Evolutionary conservation across 2,888 invertebrate species (phyloP), one percentile per base, ranked within the genome.

Genomic region (Clostera curtula): DNA sequence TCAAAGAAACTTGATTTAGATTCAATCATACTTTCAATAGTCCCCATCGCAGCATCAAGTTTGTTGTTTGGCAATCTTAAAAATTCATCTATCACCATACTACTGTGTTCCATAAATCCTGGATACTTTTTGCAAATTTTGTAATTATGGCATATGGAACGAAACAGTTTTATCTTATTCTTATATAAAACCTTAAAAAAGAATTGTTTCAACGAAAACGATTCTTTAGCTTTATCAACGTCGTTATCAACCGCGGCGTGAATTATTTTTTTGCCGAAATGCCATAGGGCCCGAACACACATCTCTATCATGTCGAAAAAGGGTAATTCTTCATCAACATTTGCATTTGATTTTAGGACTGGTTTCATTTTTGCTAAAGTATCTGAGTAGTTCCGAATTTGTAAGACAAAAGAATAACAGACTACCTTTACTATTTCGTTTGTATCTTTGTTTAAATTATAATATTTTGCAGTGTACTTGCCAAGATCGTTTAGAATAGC

Each of bases 61-160:
- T 53, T 46, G 0, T 19, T 5, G 8, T 59, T 48, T 2, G 51
- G 16, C 3, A 67, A 32, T 15, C 40, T 47, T n/a, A 62, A 10
- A 15, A 65, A 9, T 17, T 52, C 50, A 4, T 30, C 45, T 4
- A 63, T 13, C 2, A 66, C 31, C 14, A 59, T 55, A 2, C 47
- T 47, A 5, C 54, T 18, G 11, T 53, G 49, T 31, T 64, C 67
- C 2, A 50, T 51, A 16, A 56, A 59, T 2, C 52, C 52, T 3
- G 68, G 66, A 14, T 45, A 61, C 1, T 40, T 25, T 32, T 55
- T 51, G 27, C 69, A 72, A 16, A 65, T 31, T 0, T 40, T 7
- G 1, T 49, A 34, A 5, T 22, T 33, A 0, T 30, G 3, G 31
- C 68, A 69, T 6, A 63, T 24, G 19, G 49, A 42, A 26, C 32